These are phyloP conservation scores for Odontomachus brunneus DNA, from an alignment of 1,140 invertebrate genomes.

Conservation along the genomic window DNA sequence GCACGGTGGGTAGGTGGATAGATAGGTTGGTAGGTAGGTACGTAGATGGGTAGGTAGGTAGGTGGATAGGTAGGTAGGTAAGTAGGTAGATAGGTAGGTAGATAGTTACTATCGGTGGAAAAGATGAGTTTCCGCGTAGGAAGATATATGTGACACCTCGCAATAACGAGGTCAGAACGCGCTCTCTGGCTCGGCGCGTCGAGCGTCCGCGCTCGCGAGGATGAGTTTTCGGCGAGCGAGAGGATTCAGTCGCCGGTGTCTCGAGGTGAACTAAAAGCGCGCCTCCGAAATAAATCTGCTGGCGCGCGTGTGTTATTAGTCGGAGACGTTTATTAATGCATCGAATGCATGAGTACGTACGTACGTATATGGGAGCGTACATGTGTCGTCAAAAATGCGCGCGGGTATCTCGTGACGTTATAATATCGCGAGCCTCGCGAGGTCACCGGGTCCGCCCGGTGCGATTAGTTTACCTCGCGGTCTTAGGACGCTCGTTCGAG, in stretches of 20 bases:
- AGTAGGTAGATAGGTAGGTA: too few relatives aligned
- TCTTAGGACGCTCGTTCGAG: neutral
- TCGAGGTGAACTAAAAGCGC: conserved; percentile 15
- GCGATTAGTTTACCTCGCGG: conserved; percentile 40
- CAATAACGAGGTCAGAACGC: conserved; percentile 20
- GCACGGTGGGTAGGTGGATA: neutral
- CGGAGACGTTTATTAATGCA: conserved; percentile 49
- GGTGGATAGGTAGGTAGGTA: conserved; percentile 40
- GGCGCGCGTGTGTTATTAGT: conserved; percentile 34
- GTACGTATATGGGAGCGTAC: neutral
- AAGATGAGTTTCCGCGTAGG: conserved; percentile 53
- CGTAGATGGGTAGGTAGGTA: too few relatives aligned
- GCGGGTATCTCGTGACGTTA: conserved; percentile 8
- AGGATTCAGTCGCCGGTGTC: neutral
- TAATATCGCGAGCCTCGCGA: conserved; percentile 21
- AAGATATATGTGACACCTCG: conserved; percentile 57
- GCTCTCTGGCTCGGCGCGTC: neutral
- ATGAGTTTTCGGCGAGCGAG: neutral
- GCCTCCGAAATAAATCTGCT: conserved; percentile 29
- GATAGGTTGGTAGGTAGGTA: conserved; percentile 53
- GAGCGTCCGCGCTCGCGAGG: neutral
- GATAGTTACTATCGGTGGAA: conserved; percentile 60
- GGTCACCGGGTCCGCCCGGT: conserved; percentile 9
- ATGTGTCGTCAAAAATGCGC: neutral
- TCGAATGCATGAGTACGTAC: neutral